Percentiles rank a stretch among this genome's conserved stretches.
These are phyloP conservation scores for Diaperis boleti DNA, from an alignment of 2,888 invertebrate species.

Conservation along the genomic window DNA sequence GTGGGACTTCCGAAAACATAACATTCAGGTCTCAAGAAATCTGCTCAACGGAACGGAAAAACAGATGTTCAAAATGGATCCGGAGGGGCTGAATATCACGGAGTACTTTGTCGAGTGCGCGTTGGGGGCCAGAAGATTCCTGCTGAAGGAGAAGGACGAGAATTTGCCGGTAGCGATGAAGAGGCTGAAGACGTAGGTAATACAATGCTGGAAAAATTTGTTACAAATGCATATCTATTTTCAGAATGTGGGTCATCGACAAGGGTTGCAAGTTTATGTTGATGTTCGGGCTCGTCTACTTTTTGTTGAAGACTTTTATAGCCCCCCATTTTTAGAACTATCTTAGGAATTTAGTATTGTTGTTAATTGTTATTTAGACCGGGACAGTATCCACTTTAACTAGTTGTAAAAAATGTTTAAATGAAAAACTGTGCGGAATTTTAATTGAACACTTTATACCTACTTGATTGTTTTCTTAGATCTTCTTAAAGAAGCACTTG, in stretches of 20 bases:
- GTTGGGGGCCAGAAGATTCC: not conserved
- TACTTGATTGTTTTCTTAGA: no score
- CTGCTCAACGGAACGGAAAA: slow-evolving; percentile 8
- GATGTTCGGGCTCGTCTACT: not conserved
- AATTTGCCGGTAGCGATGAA: not conserved
- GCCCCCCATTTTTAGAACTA: not conserved
- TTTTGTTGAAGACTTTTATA: not conserved
- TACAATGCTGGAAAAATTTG: not conserved
- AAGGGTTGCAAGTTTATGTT: not conserved
- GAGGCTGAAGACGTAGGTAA: not conserved
- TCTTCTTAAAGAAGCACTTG: no score
- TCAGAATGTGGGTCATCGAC: slow-evolving; percentile 6
- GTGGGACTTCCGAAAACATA: slow-evolving; percentile 85
- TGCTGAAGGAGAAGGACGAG: slow-evolving; percentile 6
- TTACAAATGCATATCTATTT: no score
- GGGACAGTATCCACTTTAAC: no score
- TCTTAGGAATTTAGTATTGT: no score
- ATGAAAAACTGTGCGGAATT: no score
- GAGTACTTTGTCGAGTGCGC: not conserved
- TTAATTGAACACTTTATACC: no score
- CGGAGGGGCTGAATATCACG: not conserved
- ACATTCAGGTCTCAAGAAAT: slow-evolving; percentile 16
- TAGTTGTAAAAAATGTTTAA: no score
- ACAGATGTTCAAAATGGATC: not conserved
- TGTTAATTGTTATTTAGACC: no score